Evolutionary conservation across 1,140 invertebrate species (phyloP).

Genomic region (Drosophila varians): DNA sequence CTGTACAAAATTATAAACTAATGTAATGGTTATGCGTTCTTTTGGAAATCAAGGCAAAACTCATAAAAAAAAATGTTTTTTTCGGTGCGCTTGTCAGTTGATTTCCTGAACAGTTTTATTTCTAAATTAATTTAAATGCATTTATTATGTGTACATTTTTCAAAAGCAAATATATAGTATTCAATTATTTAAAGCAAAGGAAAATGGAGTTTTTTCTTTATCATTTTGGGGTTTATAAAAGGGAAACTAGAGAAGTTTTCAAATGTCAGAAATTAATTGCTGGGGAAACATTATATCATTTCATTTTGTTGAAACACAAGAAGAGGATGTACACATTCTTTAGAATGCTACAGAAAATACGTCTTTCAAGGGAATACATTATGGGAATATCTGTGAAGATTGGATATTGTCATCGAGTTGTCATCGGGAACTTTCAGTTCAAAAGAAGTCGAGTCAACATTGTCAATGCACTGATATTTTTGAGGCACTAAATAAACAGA

Average conservation of each 20-base stretch:
- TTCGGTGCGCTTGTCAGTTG: slow-evolving; percentile 58
- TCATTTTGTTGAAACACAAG: no score
- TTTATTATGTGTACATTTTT: slow-evolving; percentile 76
- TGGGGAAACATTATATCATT: no score
- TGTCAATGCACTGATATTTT: slow-evolving; percentile 43
- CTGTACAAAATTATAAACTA: slow-evolving; percentile 65
- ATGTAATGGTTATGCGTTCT: slow-evolving; percentile 54
- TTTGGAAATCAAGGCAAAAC: slow-evolving; percentile 65
- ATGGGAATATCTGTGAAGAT: background rate
- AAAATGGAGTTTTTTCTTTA: slow-evolving; percentile 19
- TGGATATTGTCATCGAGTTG: slow-evolving; percentile 1
- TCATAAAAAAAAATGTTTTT: slow-evolving; percentile 28
- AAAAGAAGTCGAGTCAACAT: slow-evolving; percentile 20
- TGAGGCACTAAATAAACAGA: slow-evolving; percentile 50
- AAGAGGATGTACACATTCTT: background rate
- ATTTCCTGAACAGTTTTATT: slow-evolving; percentile 78
- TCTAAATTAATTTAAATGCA: slow-evolving; percentile 77
- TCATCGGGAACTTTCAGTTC: background rate
- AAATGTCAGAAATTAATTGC: no score
- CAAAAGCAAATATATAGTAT: slow-evolving; percentile 74
- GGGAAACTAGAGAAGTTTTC: no score
- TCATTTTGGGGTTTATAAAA: background rate
- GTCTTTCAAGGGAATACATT: background rate
- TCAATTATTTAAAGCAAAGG: slow-evolving; percentile 72
- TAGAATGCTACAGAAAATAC: background rate